Conservation (phyloP, 37 sponge, comb jelly and placozoan genomes). For the Ianthella basta region DNA sequence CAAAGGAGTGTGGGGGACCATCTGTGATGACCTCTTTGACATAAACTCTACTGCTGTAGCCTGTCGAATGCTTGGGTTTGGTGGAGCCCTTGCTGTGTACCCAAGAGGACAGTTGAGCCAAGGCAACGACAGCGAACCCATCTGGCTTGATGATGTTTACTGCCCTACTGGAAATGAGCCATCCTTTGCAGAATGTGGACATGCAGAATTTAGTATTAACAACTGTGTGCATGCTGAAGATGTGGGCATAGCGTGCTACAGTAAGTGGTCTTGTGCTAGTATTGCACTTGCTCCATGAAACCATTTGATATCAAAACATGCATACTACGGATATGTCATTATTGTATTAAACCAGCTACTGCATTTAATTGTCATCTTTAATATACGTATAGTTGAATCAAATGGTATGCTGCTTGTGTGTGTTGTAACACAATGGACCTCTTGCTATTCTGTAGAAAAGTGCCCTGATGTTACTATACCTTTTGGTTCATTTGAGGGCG, state of each 20-base stretch:
- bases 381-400: no score
- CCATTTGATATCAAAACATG: no score
- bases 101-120: background rate
- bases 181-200: background rate
- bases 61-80: conserved; percentile 13
- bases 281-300: no score
- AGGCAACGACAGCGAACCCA: background rate
- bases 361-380: no score
- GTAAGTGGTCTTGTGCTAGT: background rate
- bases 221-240: conserved; percentile 7
- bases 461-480: background rate
- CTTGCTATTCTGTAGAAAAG: background rate
- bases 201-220: background rate
- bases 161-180: background rate
- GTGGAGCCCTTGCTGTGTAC: background rate
- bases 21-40: conserved; percentile 30
- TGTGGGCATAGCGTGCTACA: background rate
- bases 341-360: no score
- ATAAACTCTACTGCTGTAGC: background rate
- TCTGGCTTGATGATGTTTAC: conserved; percentile 23
- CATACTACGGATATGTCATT: no score
- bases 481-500: conserved; percentile 17
- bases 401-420: no score
- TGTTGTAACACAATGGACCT: no score
- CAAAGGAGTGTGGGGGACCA: conserved; percentile 7